Percentiles rank a stretch among this genome's conserved stretches.
Evolutionary conservation across 2,113 vertebrate genomes (phyloP).

Genomic region (Lepus timidus): DNA sequence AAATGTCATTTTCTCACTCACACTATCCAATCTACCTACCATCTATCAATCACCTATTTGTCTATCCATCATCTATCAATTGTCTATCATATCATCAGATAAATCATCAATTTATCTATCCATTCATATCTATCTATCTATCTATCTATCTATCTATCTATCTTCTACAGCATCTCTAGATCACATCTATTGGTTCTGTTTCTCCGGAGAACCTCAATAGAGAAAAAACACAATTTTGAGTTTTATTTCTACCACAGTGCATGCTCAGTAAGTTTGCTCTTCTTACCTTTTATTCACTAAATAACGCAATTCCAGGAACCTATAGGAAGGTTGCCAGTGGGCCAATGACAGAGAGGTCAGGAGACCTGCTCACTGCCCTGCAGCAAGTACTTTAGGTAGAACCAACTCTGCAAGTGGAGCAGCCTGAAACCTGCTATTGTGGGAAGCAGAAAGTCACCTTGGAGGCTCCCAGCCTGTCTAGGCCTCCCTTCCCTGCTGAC

Average conservation of each 20-base stretch:
- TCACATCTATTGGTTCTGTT: not conserved
- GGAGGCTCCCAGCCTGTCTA: rapidly evolving
- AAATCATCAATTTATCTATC: not conserved
- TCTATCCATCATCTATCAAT: too few species aligned
- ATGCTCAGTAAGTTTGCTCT: not conserved
- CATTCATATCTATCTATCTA: not conserved
- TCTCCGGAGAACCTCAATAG: not conserved
- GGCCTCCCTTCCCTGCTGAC: not conserved
- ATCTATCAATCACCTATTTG: too few species aligned
- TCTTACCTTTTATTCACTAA: not conserved
- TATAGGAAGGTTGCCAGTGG: not conserved
- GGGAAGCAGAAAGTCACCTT: not conserved
- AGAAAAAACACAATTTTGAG: not conserved
- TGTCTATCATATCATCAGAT: not conserved
- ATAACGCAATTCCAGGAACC: not conserved
- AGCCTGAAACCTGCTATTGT: not conserved
- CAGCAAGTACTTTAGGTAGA: not conserved
- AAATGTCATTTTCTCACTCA: not conserved
- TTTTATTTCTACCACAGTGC: not conserved
- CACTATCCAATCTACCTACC: too few species aligned
- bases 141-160: too few species aligned
- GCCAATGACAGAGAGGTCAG: not conserved
- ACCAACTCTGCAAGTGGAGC: not conserved
- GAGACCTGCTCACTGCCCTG: not conserved
- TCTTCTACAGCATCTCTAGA: too few species aligned